These are phyloP conservation scores for Agelas oroides DNA, from an alignment of 37 sponge, comb jelly and placozoan genomes.

Conservation along the genomic window DNA sequence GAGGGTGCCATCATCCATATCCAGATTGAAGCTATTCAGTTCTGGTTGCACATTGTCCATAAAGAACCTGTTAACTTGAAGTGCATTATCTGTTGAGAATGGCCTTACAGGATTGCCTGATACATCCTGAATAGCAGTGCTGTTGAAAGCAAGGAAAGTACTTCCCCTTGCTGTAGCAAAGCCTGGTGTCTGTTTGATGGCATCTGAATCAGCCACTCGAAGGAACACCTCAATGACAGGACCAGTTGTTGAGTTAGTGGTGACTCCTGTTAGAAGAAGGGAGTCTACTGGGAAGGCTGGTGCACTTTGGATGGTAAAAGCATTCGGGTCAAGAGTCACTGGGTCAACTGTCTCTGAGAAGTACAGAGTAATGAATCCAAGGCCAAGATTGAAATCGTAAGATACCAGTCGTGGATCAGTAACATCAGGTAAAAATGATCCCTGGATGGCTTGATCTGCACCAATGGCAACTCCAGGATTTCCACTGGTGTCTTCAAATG, in stretches of 20 bases:
- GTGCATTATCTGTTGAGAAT: constrained; percentile 45
- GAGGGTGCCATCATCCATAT: constrained; percentile 80
- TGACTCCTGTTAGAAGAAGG: constrained; percentile 19
- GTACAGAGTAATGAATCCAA: constrained; percentile 53
- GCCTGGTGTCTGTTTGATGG: constrained; percentile 71
- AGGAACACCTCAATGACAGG: constrained; percentile 39
- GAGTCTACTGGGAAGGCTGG: constrained; percentile 62
- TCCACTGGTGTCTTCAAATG: constrained; percentile 76
- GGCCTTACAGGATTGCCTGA: constrained; percentile 51
- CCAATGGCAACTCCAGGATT: constrained; percentile 25
- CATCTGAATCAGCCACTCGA: constrained; percentile 51
- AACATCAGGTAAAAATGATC: constrained; percentile 66
- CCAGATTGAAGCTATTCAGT: constrained; percentile 67
- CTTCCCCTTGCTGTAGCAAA: constrained; percentile 84
- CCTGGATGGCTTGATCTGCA: neutral
- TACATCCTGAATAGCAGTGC: constrained; percentile 68
- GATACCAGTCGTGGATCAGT: constrained; percentile 60
- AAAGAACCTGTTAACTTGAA: constrained; percentile 57
- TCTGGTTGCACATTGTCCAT: constrained; percentile 55
- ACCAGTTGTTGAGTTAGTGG: constrained; percentile 32
- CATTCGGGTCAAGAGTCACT: constrained; percentile 40
- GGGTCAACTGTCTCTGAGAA: constrained; percentile 89
- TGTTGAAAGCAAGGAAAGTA: constrained; percentile 66
- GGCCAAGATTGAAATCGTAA: constrained; percentile 73
- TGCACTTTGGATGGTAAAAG: constrained; percentile 77